These are phyloP conservation scores for Chascanopsetta lugubris DNA, from an alignment of 2,113 vertebrate genomes.

Conservation along the genomic window DNA sequence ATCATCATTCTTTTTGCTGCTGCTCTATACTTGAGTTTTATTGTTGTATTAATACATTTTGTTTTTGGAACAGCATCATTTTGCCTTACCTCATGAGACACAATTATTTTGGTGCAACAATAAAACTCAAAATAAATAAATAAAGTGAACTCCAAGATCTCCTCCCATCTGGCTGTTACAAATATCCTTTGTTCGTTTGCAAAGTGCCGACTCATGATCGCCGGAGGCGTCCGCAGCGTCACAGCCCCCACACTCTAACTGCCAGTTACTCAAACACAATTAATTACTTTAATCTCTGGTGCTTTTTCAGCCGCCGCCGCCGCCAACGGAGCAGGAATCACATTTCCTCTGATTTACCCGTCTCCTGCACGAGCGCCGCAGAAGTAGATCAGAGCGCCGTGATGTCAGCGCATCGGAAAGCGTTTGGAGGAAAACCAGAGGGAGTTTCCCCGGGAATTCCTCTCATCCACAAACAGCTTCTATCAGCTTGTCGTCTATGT, in stretches of 20 bases:
- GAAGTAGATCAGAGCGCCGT: conserved; percentile 3
- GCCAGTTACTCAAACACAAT: conserved; percentile 18
- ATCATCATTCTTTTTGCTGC: too few relatives aligned
- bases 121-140: not conserved
- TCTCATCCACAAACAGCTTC: too few relatives aligned
- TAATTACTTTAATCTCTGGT: conserved; percentile 23
- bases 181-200: not conserved
- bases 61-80: too few relatives aligned
- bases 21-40: too few relatives aligned
- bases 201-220: not conserved
- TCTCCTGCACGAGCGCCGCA: conserved; percentile 2
- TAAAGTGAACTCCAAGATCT: not conserved
- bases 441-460: too few relatives aligned
- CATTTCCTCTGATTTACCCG: conserved; percentile 9
- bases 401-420: not conserved
- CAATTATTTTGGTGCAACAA: too few relatives aligned
- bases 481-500: too few relatives aligned
- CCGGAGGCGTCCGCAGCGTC: not conserved
- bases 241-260: not conserved
- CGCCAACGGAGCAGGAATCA: not conserved
- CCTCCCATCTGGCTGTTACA: too few relatives aligned
- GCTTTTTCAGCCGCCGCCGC: not conserved
- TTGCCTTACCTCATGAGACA: too few relatives aligned
- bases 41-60: too few relatives aligned
- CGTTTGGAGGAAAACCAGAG: not conserved